phyloP scores from a whole-genome alignment of 2,113 vertebrate species.

The Oncorhynchus keta region DNA sequence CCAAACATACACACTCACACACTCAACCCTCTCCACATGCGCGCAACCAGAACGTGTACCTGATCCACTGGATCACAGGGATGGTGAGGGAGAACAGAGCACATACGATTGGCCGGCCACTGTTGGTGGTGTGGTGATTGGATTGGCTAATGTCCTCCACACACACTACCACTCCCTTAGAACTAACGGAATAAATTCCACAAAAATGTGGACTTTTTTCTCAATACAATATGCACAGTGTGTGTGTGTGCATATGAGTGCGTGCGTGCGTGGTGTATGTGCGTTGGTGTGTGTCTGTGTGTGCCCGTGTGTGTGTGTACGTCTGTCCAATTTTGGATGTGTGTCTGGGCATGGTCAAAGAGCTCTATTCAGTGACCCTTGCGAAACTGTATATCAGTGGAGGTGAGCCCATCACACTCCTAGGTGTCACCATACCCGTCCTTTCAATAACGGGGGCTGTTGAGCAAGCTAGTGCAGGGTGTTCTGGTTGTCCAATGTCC shows the following conservation, averaged over 20 bases:
- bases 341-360: too few relatives aligned
- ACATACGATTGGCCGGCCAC: slow-evolving; percentile 7
- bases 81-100: slow-evolving; percentile 22
- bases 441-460: too few relatives aligned
- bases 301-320: too few relatives aligned
- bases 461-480: too few relatives aligned
- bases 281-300: too few relatives aligned
- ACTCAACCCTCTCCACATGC: background rate
- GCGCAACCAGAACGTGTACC: background rate
- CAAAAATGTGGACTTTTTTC: slow-evolving; percentile 11
- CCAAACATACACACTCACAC: slow-evolving; percentile 32
- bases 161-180: slow-evolving; percentile 18
- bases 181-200: background rate
- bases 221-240: background rate
- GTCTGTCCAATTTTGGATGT: too few relatives aligned
- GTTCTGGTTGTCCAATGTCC: background rate
- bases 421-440: too few relatives aligned
- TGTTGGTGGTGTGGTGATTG: slow-evolving; percentile 23
- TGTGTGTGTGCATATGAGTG: background rate
- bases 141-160: slow-evolving; percentile 19
- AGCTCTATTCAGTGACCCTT: too few relatives aligned
- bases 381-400: too few relatives aligned
- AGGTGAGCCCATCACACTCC: too few relatives aligned
- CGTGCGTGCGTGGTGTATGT: too few relatives aligned
- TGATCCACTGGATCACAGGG: slow-evolving; percentile 8